Percentiles rank a stretch among this genome's conserved stretches.
Conservation (phyloP, 2,797 vertebrate genomes). For the Corythornis leucogaster region DNA sequence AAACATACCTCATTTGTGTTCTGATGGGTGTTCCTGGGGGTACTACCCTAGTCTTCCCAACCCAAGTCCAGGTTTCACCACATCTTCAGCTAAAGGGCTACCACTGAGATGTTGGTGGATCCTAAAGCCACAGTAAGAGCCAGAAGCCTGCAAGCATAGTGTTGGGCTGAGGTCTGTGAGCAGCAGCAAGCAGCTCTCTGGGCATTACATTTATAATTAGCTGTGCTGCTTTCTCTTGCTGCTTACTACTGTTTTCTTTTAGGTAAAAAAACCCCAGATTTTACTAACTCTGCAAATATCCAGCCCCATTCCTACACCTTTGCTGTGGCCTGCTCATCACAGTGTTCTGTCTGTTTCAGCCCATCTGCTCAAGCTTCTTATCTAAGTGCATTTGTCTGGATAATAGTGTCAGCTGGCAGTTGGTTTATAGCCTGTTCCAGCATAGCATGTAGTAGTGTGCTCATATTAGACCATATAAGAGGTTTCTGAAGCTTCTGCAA, state of each 20-base stretch:
- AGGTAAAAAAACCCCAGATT: background rate
- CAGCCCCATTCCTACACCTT: background rate
- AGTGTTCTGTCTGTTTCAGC: background rate
- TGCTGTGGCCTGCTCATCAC: background rate
- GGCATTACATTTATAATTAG: background rate
- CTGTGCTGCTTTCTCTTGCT: background rate
- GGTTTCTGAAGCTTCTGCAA: background rate
- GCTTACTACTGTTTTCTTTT: conserved; percentile 1
- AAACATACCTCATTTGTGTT: background rate
- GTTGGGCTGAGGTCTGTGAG: background rate
- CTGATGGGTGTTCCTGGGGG: background rate
- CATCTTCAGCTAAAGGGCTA: background rate
- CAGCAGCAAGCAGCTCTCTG: background rate
- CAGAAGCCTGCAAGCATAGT: background rate
- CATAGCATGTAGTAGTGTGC: background rate
- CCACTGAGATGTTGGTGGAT: background rate
- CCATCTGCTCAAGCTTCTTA: background rate
- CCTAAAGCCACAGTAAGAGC: background rate
- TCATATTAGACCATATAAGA: background rate
- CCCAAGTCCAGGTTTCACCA: background rate
- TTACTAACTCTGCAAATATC: background rate
- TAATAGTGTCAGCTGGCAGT: background rate
- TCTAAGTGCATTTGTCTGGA: background rate
- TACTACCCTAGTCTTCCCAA: background rate
- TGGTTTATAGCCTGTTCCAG: background rate